Percentiles rank a stretch among this genome's conserved stretches.
phyloP scores from a whole-genome alignment of 2,113 vertebrate genomes.

The Lasiurus cinereus region DNA sequence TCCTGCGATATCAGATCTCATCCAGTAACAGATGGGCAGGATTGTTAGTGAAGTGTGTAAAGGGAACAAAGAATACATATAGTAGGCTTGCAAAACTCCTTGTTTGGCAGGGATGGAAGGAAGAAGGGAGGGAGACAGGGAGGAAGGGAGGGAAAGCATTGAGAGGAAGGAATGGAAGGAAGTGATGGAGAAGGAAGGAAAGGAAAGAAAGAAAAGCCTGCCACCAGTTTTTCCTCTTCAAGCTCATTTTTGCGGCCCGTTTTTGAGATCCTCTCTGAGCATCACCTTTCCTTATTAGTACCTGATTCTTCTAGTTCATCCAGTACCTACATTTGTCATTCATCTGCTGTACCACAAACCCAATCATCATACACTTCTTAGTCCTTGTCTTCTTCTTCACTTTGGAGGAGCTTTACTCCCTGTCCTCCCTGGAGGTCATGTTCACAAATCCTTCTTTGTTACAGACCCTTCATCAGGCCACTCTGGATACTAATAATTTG shows the following conservation, averaged over 20 bases:
- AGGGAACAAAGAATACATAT: not conserved
- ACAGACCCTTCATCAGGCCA: not conserved
- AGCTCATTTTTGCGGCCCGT: not conserved
- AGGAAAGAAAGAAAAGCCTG: constrained; percentile 21
- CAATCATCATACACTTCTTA: not conserved
- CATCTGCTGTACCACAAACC: not conserved
- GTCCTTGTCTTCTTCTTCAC: not conserved
- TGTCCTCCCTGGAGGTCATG: not conserved
- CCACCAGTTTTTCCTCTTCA: not conserved
- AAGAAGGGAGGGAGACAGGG: not conserved
- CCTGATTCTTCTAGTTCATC: not conserved
- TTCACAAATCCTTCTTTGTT: not conserved
- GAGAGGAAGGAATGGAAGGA: not conserved
- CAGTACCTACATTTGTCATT: not conserved
- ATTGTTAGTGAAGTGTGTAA: not conserved
- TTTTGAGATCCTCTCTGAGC: not conserved
- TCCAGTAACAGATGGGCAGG: not conserved
- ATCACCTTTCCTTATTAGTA: not conserved
- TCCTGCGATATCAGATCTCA: not conserved
- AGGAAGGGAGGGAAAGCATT: not conserved
- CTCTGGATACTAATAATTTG: not conserved
- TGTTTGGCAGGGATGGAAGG: not conserved
- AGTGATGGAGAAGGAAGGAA: not conserved
- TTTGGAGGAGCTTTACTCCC: not conserved
- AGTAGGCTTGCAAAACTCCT: not conserved